Evolutionary conservation across 2,113 vertebrate genomes (phyloP).

Genomic region (Dromaius novaehollandiae): DNA sequence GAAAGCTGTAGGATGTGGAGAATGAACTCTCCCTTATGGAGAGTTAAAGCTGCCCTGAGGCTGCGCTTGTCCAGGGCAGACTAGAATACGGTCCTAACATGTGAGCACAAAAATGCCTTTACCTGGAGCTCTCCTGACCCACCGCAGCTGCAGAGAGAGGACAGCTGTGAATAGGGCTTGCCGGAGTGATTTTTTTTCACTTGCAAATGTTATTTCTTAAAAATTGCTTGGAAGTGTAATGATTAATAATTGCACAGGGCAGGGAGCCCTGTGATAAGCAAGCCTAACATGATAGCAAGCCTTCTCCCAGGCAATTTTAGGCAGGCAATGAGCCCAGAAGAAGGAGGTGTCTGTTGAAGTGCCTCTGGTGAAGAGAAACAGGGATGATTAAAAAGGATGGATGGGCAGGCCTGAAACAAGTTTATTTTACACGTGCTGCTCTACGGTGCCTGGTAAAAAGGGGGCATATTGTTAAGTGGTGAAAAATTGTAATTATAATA

Average conservation of each 20-base stretch:
- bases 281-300: background rate
- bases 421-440: background rate
- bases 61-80: background rate
- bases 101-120: background rate
- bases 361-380: background rate
- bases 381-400: background rate
- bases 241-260: background rate
- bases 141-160: background rate
- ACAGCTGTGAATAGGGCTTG: background rate
- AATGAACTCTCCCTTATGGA: background rate
- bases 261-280: background rate
- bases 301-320: background rate
- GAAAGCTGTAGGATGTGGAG: background rate
- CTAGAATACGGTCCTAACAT: background rate
- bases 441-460: background rate
- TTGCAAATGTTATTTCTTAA: background rate
- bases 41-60: background rate
- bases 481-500: no score
- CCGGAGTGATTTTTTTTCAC: background rate
- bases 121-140: background rate
- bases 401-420: background rate
- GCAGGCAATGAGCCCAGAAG: background rate
- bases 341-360: background rate
- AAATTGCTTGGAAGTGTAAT: background rate
- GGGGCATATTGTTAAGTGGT: background rate